These are phyloP conservation scores for Psilopogon haemacephalus DNA, from an alignment of 2,113 vertebrate genomes.

Conservation along the genomic window DNA sequence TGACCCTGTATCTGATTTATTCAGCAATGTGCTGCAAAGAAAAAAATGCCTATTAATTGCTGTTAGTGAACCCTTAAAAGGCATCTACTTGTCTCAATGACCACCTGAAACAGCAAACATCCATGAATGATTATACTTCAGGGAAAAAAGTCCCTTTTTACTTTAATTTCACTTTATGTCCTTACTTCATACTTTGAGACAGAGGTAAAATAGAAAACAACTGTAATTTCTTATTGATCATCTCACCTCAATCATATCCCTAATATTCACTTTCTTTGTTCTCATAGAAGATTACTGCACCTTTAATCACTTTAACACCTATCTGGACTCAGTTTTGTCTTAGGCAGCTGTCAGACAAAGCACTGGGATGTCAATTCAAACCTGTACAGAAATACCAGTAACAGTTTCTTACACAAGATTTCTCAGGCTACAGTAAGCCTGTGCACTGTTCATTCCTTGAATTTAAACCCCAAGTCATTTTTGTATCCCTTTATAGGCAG, in stretches of 20 bases:
- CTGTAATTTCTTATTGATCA: not conserved
- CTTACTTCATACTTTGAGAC: not conserved
- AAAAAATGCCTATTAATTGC: not conserved
- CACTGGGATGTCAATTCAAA: not conserved
- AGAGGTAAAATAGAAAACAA: not conserved
- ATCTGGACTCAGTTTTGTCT: constrained; percentile 11
- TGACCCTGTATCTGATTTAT: not conserved
- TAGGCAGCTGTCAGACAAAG: constrained; percentile 7
- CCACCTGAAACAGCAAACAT: not conserved
- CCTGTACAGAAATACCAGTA: not conserved
- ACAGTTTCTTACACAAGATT: not conserved
- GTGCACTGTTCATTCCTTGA: not conserved
- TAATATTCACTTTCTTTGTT: constrained; percentile 7
- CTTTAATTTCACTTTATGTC: constrained; percentile 4
- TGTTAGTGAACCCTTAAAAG: not conserved
- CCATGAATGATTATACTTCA: not conserved
- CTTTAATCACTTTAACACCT: constrained; percentile 5
- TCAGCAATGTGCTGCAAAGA: not conserved
- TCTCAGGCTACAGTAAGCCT: not conserved
- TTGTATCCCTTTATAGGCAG: not conserved
- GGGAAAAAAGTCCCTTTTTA: not conserved
- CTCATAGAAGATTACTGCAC: not conserved
- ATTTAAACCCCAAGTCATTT: not conserved
- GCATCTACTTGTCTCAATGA: not conserved
- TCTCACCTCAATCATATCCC: constrained; percentile 3